Conservation (phyloP, 2,113 vertebrate species). For the Odocoileus virginianus region DNA sequence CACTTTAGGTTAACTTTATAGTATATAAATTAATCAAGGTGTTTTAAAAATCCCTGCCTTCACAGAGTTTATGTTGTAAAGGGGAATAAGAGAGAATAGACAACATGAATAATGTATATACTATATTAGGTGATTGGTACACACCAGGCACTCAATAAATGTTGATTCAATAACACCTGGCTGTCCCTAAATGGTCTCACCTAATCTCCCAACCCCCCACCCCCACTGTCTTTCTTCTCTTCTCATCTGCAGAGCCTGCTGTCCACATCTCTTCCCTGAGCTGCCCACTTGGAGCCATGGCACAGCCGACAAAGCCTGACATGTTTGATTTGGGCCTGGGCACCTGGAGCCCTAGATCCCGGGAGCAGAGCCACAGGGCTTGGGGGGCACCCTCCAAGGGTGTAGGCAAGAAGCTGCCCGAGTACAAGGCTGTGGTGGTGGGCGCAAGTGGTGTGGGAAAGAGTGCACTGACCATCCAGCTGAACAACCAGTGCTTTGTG, state of each 20-base stretch:
- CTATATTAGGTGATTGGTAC: neutral
- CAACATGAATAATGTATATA: neutral
- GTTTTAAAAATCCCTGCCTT: neutral
- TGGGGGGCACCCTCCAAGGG: neutral
- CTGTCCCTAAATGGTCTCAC: neutral
- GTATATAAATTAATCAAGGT: neutral
- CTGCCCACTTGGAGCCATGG: conserved; percentile 13
- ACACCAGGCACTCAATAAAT: neutral
- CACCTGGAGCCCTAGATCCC: neutral
- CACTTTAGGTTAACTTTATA: neutral
- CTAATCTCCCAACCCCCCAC: neutral
- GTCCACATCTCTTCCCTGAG: neutral
- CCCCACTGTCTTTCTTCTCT: neutral
- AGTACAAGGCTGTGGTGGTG: conserved; percentile 62
- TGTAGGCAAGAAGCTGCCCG: neutral
- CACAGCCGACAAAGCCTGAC: neutral
- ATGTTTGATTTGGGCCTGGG: conserved; percentile 18
- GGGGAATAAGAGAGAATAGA: neutral
- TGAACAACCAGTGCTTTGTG: conserved; percentile 49
- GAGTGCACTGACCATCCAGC: conserved; percentile 56
- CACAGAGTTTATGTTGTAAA: neutral
- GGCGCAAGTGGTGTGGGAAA: conserved; percentile 48
- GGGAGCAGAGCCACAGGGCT: neutral
- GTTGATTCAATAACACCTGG: neutral
- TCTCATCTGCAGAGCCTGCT: neutral